A percentile compares a stretch with the other conserved stretches of the same genome.
Conservation (phyloP, 2,888 invertebrate species). For the Thumatha senex region DNA sequence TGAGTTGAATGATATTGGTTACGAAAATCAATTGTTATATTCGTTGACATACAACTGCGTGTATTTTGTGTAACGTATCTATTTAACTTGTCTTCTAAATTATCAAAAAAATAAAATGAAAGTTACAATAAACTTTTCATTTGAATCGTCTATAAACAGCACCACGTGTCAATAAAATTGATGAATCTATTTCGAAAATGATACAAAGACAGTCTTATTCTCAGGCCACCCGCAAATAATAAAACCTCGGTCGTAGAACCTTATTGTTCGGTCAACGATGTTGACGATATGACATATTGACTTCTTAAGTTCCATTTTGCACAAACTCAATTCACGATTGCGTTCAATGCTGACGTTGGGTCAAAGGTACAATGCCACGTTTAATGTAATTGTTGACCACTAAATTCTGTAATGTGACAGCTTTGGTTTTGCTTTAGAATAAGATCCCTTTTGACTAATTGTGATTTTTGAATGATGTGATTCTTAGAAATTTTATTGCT, state of each 20-base stretch:
- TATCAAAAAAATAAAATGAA: neutral
- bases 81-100: neutral
- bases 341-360: slow-evolving; percentile 31
- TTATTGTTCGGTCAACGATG: slow-evolving; percentile 53
- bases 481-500: too few relatives aligned
- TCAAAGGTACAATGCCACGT: slow-evolving; percentile 27
- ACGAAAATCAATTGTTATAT: too few relatives aligned
- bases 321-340: slow-evolving; percentile 42
- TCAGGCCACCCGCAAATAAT: slow-evolving; percentile 73
- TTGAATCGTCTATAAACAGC: slow-evolving; percentile 23
- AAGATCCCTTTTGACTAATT: neutral
- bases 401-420: slow-evolving; percentile 27
- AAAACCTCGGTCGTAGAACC: slow-evolving; percentile 42
- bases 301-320: slow-evolving; percentile 53
- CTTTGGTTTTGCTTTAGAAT: slow-evolving; percentile 6
- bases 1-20: too few relatives aligned
- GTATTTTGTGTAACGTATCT: too few relatives aligned
- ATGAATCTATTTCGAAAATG: slow-evolving; percentile 61
- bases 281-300: slow-evolving; percentile 59
- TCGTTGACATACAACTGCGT: too few relatives aligned
- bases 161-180: slow-evolving; percentile 56
- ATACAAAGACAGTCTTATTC: slow-evolving; percentile 52
- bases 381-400: slow-evolving; percentile 21
- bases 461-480: neutral
- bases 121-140: slow-evolving; percentile 16